A percentile compares a stretch with the other conserved stretches of the same genome.
These are phyloP conservation scores for Himalopsyche japonica DNA, from an alignment of 2,888 invertebrate species.

Conservation along the genomic window DNA sequence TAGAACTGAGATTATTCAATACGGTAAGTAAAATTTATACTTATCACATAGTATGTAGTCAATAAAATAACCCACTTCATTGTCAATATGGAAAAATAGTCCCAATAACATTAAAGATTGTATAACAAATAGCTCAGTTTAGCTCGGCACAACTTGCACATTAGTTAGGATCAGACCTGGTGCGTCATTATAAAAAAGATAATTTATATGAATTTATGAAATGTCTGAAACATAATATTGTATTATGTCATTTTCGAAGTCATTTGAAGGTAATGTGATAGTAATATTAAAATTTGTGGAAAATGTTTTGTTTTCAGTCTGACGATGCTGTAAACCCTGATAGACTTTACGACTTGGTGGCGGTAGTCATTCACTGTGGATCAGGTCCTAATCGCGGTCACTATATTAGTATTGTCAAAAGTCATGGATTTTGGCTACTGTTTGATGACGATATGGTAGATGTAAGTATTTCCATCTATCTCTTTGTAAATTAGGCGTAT, in stretches of 20 bases:
- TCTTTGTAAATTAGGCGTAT: no score
- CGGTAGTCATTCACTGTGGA: conserved; percentile 99
- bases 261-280: background rate
- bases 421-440: conserved; percentile 98
- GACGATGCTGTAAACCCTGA: conserved; percentile 99
- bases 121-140: no score
- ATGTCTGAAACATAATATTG: no score
- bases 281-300: conserved; percentile 7
- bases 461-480: conserved; percentile 64
- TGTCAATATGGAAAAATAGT: background rate
- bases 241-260: background rate
- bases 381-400: conserved; percentile 99
- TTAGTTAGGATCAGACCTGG: no score
- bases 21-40: conserved; percentile 69
- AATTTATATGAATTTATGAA: no score
- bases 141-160: no score
- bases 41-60: no score
- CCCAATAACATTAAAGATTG: no score
- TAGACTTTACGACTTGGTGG: conserved; percentile 96
- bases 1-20: conserved; percentile 96
- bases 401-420: conserved; percentile 99
- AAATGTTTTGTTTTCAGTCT: conserved; percentile 65
- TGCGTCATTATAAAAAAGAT: no score
- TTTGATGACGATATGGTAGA: conserved; percentile 99
- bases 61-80: no score